Conservation (phyloP, 2,888 invertebrate species). For the Hypolimnas misippus region DNA sequence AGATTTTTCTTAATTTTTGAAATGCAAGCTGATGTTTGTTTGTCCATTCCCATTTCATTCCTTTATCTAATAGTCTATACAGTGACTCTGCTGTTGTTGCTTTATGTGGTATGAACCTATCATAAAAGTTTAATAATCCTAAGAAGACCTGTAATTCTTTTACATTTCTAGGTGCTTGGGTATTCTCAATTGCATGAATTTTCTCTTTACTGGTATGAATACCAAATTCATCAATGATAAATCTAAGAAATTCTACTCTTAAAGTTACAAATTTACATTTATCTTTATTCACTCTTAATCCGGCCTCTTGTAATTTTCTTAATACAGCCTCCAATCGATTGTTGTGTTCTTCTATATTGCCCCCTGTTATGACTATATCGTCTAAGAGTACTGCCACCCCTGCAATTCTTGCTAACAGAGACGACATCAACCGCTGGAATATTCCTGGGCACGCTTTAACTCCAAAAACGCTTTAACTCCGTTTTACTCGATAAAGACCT, state of each 20-base stretch:
- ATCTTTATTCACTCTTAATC: not conserved
- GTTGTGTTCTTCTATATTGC: not conserved
- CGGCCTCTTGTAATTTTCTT: not conserved
- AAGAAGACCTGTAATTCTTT: constrained; percentile 33
- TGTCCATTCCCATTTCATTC: constrained; percentile 17
- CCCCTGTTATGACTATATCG: not conserved
- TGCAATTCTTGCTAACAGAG: too few relatives aligned
- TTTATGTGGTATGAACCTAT: constrained; percentile 21
- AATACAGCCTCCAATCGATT: not conserved
- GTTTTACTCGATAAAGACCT: too few relatives aligned
- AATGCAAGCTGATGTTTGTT: constrained; percentile 25
- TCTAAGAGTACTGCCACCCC: not conserved
- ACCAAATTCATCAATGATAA: constrained; percentile 33
- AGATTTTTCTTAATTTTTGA: constrained; percentile 23
- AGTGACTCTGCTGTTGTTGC: constrained; percentile 23
- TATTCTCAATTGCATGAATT: constrained; percentile 30
- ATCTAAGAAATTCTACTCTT: constrained; percentile 40
- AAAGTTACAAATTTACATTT: constrained; percentile 1
- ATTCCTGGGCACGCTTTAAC: too few relatives aligned
- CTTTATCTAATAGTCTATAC: constrained; percentile 27
- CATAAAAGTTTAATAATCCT: constrained; percentile 31
- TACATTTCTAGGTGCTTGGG: constrained; percentile 35
- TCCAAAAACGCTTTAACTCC: too few relatives aligned
- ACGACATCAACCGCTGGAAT: too few relatives aligned
- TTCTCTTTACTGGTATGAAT: constrained; percentile 31